Evolutionary conservation across 1,140 invertebrate genomes (phyloP), one percentile per base, ranked within the genome.

Genomic region (Brachystomella parvula): DNA sequence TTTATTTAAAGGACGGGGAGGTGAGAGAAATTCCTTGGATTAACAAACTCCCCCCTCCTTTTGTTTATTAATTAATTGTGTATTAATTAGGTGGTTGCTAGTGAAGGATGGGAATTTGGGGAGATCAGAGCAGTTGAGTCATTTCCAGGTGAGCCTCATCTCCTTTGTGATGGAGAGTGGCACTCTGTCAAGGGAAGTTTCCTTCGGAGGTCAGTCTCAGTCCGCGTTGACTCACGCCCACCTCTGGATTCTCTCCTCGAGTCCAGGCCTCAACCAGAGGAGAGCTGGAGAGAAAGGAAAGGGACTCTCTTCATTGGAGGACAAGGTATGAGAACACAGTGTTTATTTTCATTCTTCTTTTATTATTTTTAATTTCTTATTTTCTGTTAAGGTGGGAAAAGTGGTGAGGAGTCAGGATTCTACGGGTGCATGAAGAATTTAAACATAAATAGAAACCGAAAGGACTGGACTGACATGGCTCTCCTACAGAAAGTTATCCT

Each of bases 401-500:
- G 57, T 65, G 65, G 61, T 17, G 73, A 86, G 82, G 71, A 89
- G 71, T 90, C 9, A 19, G 49, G 91, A 75, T 95, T 96, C 78
- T 89, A 89, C 75, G 93, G 93, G 9, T 96, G 93, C 81, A 89
- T 96, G 73, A 81, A 88, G 47, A 92, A 94, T 74, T 82, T 95
- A 9, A 83, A 83, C 62, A 87, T 94, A 62, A 82, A 85, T 65
- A 79, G 81, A 32, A 68, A 80, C 77, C 80, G 81, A 65, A 81
- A 83, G 60, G 88, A 92, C 76, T 95, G 92, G 91, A 87, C 86
- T 19, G 85, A 87, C 68, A 91, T 92, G 89, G 83, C 86, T 61
- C 80, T 85, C 56, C 78, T 92, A 57, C 86, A 90, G 68, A 89
- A 92, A 78, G 87, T 94, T 65, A 82, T 90, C 44, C 80, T 94